Conservation (phyloP, 1,140 invertebrate genomes). For the Eufriesea mexicana region DNA sequence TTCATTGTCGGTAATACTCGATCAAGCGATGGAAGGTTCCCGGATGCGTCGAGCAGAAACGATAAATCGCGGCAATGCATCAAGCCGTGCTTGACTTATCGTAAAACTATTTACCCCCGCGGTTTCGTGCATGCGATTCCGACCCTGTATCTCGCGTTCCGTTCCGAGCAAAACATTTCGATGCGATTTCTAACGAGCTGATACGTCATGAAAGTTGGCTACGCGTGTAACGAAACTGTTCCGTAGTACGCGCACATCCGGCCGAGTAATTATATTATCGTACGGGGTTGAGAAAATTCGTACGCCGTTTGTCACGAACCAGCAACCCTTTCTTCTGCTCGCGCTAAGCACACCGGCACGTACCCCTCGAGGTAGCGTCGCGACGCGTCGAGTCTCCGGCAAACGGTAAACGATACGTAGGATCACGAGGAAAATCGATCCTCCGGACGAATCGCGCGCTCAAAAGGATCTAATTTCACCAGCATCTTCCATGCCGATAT, state of each 20-base stretch:
- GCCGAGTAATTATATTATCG: constrained; percentile 33
- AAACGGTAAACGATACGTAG: too few relatives aligned
- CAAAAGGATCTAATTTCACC: constrained; percentile 16
- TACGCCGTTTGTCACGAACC: too few relatives aligned
- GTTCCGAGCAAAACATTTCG: constrained; percentile 29
- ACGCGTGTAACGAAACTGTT: neutral
- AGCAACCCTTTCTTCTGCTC: neutral
- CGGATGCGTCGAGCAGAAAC: neutral
- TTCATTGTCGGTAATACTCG: neutral
- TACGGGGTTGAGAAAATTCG: neutral
- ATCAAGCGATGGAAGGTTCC: neutral
- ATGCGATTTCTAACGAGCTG: constrained; percentile 43
- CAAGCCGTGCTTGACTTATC: neutral
- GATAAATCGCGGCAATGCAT: constrained; percentile 17
- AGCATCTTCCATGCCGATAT: constrained; percentile 11
- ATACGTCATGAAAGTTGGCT: constrained; percentile 38
- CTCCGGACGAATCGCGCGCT: neutral
- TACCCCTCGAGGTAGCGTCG: too few relatives aligned
- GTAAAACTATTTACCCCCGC: constrained; percentile 24
- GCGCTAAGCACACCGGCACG: too few relatives aligned
- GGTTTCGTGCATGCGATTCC: constrained; percentile 17
- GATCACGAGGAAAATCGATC: neutral
- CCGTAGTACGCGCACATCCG: neutral
- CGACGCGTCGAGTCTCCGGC: too few relatives aligned
- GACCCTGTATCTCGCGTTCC: constrained; percentile 11